Percentiles rank a stretch among this genome's conserved stretches.
phyloP scores from a whole-genome alignment of 2,797 vertebrate genomes.

The Cygnus olor region DNA sequence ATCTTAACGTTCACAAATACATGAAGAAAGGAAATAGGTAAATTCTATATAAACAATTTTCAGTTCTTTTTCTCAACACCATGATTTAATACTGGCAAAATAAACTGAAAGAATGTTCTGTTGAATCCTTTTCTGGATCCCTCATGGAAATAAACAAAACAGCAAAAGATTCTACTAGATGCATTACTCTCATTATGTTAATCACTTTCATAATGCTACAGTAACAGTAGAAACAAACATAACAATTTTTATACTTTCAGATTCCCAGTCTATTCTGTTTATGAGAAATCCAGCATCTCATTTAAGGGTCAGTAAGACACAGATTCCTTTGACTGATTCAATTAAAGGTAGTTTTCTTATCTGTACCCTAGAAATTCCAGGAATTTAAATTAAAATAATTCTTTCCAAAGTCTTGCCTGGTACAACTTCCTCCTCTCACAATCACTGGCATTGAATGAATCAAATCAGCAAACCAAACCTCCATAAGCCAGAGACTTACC shows the following conservation, averaged over 20 bases:
- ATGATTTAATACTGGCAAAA: not conserved
- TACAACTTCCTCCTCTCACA: not conserved
- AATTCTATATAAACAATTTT: not conserved
- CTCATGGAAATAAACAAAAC: not conserved
- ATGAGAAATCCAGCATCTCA: not conserved
- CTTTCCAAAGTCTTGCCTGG: not conserved
- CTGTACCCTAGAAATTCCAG: not conserved
- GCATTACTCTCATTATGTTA: not conserved
- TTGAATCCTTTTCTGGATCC: not conserved
- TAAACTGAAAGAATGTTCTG: not conserved
- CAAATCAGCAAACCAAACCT: not conserved
- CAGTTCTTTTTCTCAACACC: not conserved
- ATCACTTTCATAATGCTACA: not conserved
- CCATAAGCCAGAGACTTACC: not conserved
- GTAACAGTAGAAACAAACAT: not conserved
- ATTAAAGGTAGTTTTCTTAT: not conserved
- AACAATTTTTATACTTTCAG: not conserved
- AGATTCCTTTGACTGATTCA: not conserved
- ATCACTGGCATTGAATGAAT: not conserved
- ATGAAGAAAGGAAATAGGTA: not conserved
- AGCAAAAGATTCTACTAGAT: not conserved
- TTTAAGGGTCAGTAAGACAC: not conserved
- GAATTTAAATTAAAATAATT: not conserved
- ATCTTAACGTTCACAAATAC: not conserved
- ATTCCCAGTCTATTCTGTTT: not conserved